phyloP scores from a whole-genome alignment of 1,140 invertebrate genomes.

The Drosophila subobscura region DNA sequence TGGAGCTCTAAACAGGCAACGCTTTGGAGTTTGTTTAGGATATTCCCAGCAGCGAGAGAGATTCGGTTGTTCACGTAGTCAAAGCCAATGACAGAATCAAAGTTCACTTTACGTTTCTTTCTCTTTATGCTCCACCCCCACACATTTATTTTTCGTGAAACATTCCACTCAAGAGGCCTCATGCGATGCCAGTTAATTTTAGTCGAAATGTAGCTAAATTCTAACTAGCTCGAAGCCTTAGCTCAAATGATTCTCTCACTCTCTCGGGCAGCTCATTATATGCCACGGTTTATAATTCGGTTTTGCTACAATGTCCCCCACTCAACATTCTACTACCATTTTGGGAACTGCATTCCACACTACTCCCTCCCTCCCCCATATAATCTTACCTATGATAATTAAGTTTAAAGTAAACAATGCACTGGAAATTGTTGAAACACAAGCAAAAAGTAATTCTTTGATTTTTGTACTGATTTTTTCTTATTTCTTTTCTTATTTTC shows the following conservation, averaged over 20 bases:
- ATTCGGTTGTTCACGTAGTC: conserved; percentile 33
- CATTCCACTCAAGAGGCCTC: conserved; percentile 21
- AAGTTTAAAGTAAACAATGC: conserved; percentile 50
- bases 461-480: conserved; percentile 61
- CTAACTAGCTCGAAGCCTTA: conserved; percentile 43
- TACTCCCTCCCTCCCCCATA: not conserved
- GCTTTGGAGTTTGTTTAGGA: not conserved
- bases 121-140: not conserved
- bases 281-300: conserved; percentile 57
- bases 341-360: conserved; percentile 33
- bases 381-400: conserved; percentile 3
- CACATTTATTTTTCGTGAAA: conserved; percentile 4
- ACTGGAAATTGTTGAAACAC: conserved; percentile 47
- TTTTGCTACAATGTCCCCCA: conserved; percentile 37
- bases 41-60: conserved; percentile 31
- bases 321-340: conserved; percentile 26
- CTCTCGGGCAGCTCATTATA: conserved; percentile 61
- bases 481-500: conserved; percentile 43
- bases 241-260: conserved; percentile 17
- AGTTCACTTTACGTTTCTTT: not conserved
- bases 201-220: conserved; percentile 50
- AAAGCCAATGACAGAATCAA: conserved; percentile 2
- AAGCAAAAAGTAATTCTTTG: conserved; percentile 25
- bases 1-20: conserved; percentile 69
- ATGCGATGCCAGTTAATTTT: conserved; percentile 27